Evolutionary conservation across 2,113 vertebrate species (phyloP), one percentile per base, ranked within the genome.

Genomic region (Melanocharis versteri): DNA sequence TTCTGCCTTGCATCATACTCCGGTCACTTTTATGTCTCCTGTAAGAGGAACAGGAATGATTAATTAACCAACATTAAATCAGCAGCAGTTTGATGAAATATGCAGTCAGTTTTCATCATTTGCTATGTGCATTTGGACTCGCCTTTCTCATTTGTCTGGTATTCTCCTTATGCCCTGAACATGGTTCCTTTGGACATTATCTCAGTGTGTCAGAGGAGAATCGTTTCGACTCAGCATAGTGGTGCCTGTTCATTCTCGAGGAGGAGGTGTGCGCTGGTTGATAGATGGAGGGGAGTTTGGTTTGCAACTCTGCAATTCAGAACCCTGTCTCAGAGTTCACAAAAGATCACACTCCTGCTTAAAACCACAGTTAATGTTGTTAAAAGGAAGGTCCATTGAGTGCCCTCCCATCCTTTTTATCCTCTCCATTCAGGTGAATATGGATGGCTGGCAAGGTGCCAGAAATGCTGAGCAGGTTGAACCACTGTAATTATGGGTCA

Each of bases 401-500:
- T 60, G 26, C 18, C 73, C 68, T 92, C 31, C 35, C 27, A 12
- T 85, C 57, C 28, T 45, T 92, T 64, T 83, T 81, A 54, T 72
- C 23, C 28, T 56, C 16, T 62, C 21, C 53, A 7, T 86, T 81
- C 79, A 65, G 19, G 50, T 66, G 62, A 90, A 50, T 70, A 80
- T 1, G 31, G 17, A 40, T 94, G 95, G 78, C 97, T 97, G 96
- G 96, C 92, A 69, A 77, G 76, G 89, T 95, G 96, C 97, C 95
- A 96, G 65, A 83, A 94, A 89, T 69, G 85, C 89, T 97, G 94
- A 89, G 97, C 97, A 97, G 96, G 93, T 97, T 97, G 97, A 97
- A 97, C 89, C 75, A 68, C 83, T 95, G 94, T 98, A 98, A 98
- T 99, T 98, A 98, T 83, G 96, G 95, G 80, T 91, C 97, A 86